phyloP scores from a whole-genome alignment of 2,888 invertebrate genomes.

The Melieria picta region DNA sequence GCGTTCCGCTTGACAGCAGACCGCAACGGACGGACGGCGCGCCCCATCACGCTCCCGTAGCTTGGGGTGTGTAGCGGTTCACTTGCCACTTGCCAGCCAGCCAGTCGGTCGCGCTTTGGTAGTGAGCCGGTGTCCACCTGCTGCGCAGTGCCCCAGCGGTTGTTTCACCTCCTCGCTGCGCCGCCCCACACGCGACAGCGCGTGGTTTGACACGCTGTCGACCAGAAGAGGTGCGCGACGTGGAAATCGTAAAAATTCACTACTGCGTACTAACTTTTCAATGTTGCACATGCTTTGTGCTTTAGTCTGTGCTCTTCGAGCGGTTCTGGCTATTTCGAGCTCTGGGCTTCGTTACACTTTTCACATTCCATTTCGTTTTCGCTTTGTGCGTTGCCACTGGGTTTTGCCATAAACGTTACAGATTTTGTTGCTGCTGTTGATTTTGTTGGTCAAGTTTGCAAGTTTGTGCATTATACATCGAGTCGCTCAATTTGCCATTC shows the following conservation, averaged over 20 bases:
- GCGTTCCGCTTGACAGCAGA: conserved; percentile 12
- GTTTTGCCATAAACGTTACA: no score
- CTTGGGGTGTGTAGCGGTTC: not conserved
- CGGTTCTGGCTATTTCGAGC: no score
- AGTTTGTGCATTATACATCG: no score
- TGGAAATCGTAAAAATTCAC: conserved; percentile 19
- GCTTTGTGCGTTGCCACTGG: no score
- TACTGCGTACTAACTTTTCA: not conserved
- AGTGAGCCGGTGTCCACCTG: conserved; percentile 9
- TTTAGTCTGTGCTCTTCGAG: no score
- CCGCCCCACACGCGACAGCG: not conserved
- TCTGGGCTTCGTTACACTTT: no score
- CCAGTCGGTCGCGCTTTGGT: conserved; percentile 3
- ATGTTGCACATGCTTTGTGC: no score
- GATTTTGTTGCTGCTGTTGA: no score
- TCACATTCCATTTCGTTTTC: no score
- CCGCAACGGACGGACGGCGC: not conserved
- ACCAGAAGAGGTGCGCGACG: not conserved
- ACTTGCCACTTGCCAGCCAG: conserved; percentile 16
- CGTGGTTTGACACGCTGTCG: not conserved
- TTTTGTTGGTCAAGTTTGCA: no score
- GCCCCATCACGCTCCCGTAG: not conserved
- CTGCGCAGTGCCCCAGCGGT: not conserved
- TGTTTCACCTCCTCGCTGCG: not conserved
- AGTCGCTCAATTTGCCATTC: no score